Evolutionary conservation across 2,113 vertebrate genomes (phyloP), one percentile per base, ranked within the genome.

Genomic region (Ceyx cyanopectus): DNA sequence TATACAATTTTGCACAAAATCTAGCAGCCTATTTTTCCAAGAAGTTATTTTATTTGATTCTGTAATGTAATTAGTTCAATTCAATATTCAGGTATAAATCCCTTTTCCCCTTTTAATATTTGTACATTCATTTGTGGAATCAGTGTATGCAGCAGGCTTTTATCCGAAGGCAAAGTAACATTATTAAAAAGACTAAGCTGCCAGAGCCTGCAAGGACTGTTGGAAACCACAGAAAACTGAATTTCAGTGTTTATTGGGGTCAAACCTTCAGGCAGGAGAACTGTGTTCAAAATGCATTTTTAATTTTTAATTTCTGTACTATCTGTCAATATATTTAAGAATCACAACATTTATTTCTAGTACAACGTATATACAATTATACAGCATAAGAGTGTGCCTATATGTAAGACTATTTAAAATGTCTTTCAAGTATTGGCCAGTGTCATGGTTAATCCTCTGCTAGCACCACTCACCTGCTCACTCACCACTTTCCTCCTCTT

Each of bases 131-230:
- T 82, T 87, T 93, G 78, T 67, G 74, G 78, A 85, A 46, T 63
- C 84, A 63, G 40, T 73, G 30, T 30, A 48, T 62, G 46, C 63
- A 85, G 62, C 2, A 85, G 78, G 29, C 37, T 93, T 80, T 89
- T 93, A 87, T 96, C 91, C 92, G 80, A 82, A 91, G 84, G 94
- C 78, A 91, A 93, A 94, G 75, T 67, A 91, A 76, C 56, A 70
- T 94, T 95, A 92, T 92, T 96, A 92, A 96, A 92, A 94, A 95
- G 70, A 85, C 46, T 92, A 87, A 92, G 78, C 81, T 88, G 14
- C 56, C 54, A 46, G 79, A 89, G 91, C 51, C 78, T 82, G 46
- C 56, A 82, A 96, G 74, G n/a, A 74, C 43, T 89, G 23, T 30
- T 91, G 80, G 75, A 93, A 91, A 92, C 12, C 50, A 92, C 32